Base-by-base conservation (phyloP, 2,113 vertebrate species). In the Probosciger aterrimus region DNA sequence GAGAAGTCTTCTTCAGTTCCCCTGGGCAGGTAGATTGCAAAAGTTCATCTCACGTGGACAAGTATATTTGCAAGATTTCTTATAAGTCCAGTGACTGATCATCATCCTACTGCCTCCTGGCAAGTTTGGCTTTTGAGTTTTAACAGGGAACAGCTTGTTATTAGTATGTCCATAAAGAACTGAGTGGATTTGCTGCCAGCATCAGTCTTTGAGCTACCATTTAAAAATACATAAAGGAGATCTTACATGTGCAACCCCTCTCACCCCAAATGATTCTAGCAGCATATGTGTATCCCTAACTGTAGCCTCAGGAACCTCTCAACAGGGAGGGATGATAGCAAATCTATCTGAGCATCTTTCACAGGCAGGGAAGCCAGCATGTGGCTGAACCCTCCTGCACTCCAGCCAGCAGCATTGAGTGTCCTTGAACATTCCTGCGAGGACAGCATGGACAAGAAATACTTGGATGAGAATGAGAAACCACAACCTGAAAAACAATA, bases 401-500 rank as follows among this genome's bases (percentile, higher is more conserved):
- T 95, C n/a, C 81, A 94, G 64, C 83, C 91, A 78, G 83, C 59
- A 84, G 50, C 70, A 8, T 7, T 11, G 89, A 75, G 78, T 12
- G 18, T 79, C 86, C 82, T 59, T 20, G 64, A 70, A 20, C 41
- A 41, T 77, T 82, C 52, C 70, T 82, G 75, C 9, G 33, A 59
- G 82, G 41, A 77, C 35, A 81, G 41, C 46, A n/a, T 5, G 10
- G 91, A 59, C 63, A 55, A 78, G 47, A 30, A 65, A 67, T 60
- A 41, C 59, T 85, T 96, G 94, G 94, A 95, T 62, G n/a, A 91
- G 41, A 73, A 57, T 2, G 4, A 90, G 79, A 94, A 96, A 91
- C 93, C 94, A 93, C 92, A 94, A 82, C 63, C 75, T 94, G 71
- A 70, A 96, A 94, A 83, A 43, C 88, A 96, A 96, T 84, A 0